A percentile compares a stretch with the other conserved stretches of the same genome.
Conservation (phyloP, 2,113 vertebrate species). For the Typhlomys cinereus region DNA sequence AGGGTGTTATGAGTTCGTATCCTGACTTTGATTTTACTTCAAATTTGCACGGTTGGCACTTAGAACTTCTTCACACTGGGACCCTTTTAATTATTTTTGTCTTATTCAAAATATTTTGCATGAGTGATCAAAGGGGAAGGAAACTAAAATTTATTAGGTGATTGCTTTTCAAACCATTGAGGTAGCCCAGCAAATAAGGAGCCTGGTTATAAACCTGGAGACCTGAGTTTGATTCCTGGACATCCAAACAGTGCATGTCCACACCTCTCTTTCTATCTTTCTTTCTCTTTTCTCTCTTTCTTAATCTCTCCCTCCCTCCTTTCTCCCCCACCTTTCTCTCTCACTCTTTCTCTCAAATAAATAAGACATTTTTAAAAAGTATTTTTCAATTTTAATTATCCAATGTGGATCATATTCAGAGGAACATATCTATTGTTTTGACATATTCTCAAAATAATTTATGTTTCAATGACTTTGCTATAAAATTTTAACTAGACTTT, state of each 20-base stretch:
- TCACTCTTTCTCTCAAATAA: too few species aligned
- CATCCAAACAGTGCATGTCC: too few species aligned
- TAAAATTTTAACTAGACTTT: not conserved
- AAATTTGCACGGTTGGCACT: not conserved
- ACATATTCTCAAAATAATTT: not conserved
- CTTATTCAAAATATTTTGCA: not conserved
- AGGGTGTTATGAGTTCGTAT: not conserved
- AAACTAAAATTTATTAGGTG: not conserved
- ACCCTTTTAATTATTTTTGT: not conserved
- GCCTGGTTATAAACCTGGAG: not conserved
- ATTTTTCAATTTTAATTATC: not conserved
- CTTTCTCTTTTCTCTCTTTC: too few species aligned
- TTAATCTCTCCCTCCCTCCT: too few species aligned
- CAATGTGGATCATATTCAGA: not conserved
- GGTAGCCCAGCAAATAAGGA: not conserved
- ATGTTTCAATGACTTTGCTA: not conserved
- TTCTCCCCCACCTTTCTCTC: too few species aligned
- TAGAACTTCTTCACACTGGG: not conserved
- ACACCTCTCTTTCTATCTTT: too few species aligned
- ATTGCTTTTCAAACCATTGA: not conserved
- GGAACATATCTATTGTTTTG: not conserved
- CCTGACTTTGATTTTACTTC: constrained; percentile 26
- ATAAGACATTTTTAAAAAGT: too few species aligned
- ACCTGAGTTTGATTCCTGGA: too few species aligned
- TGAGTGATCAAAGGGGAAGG: not conserved